Evolutionary conservation across 1,140 invertebrate genomes (phyloP), one percentile per base, ranked within the genome.

Genomic region (Drusus annulatus): DNA sequence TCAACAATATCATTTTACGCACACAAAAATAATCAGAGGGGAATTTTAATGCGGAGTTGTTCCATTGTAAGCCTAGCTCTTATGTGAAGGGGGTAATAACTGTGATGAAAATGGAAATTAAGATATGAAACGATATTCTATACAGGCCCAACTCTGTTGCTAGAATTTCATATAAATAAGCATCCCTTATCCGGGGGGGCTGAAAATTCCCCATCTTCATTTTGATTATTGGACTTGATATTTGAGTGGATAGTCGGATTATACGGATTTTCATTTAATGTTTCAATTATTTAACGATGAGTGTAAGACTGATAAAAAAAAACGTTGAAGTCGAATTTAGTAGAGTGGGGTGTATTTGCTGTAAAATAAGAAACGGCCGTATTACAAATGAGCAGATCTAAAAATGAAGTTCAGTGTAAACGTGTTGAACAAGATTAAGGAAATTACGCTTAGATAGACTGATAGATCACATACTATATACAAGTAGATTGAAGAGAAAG

Each of bases 31-130:
- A 36, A 36, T 68, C 28, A 68, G 45, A 68, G 63, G n/a, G 63
- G 21, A 6, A 0, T 68, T 68, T 68, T n/a, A 68, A 50, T 68
- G 31, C 28, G n/a, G 7, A 28, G 19, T 16, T 13, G 15, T 25
- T 15, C 63, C 31, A 68, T 68, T 68, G 28, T 50, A 6, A 68
- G n/a, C 36, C 63, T 68, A 63, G 28, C 63, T 68, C 21, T 68
- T 68, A 6, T 68, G 23, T 63, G 15, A 23, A 21, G 25, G 25
- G 60, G 23, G 21, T 63, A 63, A 63, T 63, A 25, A 63, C 21
- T 25, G 60, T 63, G 60, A 79, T 79, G 78, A 79, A 79, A 79
- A 74, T 79, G 78, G 78, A 79, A 79, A 79, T 79, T 79, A 79
- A 79, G 56, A 79, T 79, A 74, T 28, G 25, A 28, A 28, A 28